Conservation (phyloP, 1,140 invertebrate species). For the Drusus annulatus region DNA sequence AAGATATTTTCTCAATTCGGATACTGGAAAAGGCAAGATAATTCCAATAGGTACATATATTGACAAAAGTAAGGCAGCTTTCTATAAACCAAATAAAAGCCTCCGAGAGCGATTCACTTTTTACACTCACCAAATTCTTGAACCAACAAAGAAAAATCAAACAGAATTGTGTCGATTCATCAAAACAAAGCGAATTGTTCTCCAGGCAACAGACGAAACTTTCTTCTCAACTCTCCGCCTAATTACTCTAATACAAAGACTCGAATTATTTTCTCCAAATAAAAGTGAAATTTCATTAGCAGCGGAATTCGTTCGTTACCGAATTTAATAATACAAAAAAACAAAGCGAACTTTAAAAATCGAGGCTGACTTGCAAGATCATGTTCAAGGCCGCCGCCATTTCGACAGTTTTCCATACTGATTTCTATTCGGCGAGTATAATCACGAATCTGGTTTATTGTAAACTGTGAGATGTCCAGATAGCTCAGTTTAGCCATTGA, state of each 20-base stretch:
- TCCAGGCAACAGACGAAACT: not conserved
- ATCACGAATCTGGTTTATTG: not conserved
- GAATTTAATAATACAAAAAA: slow-evolving; percentile 9
- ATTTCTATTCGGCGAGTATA: not conserved
- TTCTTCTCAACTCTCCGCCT: slow-evolving; percentile 13
- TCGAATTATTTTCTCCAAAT: slow-evolving; percentile 3
- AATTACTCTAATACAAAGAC: slow-evolving; percentile 11
- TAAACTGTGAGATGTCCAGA: no score
- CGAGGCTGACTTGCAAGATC: slow-evolving; percentile 8
- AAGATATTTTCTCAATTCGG: no score
- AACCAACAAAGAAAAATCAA: not conserved
- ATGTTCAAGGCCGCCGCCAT: slow-evolving; percentile 4
- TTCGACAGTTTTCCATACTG: not conserved
- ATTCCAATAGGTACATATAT: no score
- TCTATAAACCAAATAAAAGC: no score
- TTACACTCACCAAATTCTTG: no score
- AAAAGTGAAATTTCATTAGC: slow-evolving; percentile 31
- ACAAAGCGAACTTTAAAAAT: not conserved
- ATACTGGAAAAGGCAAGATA: no score
- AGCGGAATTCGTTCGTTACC: slow-evolving; percentile 14
- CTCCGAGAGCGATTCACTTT: no score
- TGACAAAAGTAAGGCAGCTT: no score
- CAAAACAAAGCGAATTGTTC: slow-evolving; percentile 21
- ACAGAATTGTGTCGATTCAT: slow-evolving; percentile 15
- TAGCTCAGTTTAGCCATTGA: no score